A percentile compares a stretch with the other conserved stretches of the same genome.
phyloP scores from a whole-genome alignment of 2,797 vertebrate genomes.

The Acridotheres tristis region DNA sequence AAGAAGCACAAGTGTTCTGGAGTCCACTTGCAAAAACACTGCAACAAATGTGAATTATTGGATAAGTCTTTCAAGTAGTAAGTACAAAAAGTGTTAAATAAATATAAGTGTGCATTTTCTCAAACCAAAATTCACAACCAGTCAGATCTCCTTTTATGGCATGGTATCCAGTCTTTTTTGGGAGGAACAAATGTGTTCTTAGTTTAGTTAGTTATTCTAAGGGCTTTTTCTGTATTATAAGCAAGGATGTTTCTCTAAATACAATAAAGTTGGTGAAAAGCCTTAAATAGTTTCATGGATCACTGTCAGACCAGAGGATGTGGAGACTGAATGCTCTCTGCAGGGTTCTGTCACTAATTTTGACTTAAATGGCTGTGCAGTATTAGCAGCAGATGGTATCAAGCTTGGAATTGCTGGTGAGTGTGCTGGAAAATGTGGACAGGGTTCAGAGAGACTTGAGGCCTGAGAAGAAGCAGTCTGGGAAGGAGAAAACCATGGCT shows the following conservation, averaged over 20 bases:
- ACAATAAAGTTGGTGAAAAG: neutral
- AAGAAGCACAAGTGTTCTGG: neutral
- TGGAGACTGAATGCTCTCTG: neutral
- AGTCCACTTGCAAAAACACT: neutral
- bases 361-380: neutral
- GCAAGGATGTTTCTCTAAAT: neutral
- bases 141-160: neutral
- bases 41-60: neutral
- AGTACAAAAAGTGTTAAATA: neutral
- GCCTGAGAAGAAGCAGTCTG: neutral
- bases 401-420: neutral
- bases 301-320: conserved; percentile 3
- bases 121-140: neutral
- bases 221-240: neutral
- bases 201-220: neutral
- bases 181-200: neutral
- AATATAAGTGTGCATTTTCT: neutral
- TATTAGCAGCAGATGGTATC: conserved; percentile 32
- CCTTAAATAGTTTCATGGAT: neutral
- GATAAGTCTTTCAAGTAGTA: neutral
- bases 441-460: neutral
- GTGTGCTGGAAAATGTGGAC: neutral
- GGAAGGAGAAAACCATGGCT: neutral
- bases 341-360: conserved; percentile 45
- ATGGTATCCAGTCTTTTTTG: neutral